phyloP scores from a whole-genome alignment of 35 echinoderm and acorn worm species.

The Chiridota heheva region DNA sequence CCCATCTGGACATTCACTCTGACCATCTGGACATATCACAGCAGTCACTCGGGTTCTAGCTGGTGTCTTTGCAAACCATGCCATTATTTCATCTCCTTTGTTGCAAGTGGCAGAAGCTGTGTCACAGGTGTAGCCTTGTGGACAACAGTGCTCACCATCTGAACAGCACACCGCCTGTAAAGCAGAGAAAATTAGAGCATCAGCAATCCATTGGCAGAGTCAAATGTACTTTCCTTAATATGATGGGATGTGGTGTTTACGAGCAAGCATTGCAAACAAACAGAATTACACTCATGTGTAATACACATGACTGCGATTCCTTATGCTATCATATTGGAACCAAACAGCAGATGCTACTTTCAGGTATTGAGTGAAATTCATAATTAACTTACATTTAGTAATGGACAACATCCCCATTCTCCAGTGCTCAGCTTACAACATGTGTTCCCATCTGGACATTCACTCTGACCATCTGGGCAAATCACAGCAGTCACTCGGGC shows the following conservation, averaged over 20 bases:
- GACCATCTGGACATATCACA: slow-evolving; percentile 59
- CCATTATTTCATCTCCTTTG: slow-evolving; percentile 1
- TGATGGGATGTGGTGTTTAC: too few relatives aligned
- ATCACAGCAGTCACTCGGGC: neutral
- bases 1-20: slow-evolving; percentile 44
- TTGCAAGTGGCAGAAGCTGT: slow-evolving; percentile 13
- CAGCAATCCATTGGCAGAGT: neutral
- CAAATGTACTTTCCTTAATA: too few relatives aligned
- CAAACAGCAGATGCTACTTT: too few relatives aligned
- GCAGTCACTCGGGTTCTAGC: too few relatives aligned
- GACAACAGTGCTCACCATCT: slow-evolving; percentile 54
- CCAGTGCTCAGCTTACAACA: slow-evolving; percentile 49
- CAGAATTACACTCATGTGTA: too few relatives aligned
- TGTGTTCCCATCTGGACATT: slow-evolving; percentile 61
- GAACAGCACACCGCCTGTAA: slow-evolving; percentile 40
- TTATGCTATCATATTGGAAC: too few relatives aligned
- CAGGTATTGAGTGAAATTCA: too few relatives aligned
- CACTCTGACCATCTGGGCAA: slow-evolving; percentile 9
- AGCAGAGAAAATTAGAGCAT: neutral
- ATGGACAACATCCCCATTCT: slow-evolving; percentile 65
- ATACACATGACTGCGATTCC: too few relatives aligned
- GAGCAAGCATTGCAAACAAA: too few relatives aligned
- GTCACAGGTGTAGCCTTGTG: slow-evolving; percentile 50
- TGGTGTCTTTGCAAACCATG: slow-evolving; percentile 32
- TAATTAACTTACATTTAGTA: slow-evolving; percentile 66